phyloP scores from a whole-genome alignment of 2,888 invertebrate genomes.

The Julus scandinavius region DNA sequence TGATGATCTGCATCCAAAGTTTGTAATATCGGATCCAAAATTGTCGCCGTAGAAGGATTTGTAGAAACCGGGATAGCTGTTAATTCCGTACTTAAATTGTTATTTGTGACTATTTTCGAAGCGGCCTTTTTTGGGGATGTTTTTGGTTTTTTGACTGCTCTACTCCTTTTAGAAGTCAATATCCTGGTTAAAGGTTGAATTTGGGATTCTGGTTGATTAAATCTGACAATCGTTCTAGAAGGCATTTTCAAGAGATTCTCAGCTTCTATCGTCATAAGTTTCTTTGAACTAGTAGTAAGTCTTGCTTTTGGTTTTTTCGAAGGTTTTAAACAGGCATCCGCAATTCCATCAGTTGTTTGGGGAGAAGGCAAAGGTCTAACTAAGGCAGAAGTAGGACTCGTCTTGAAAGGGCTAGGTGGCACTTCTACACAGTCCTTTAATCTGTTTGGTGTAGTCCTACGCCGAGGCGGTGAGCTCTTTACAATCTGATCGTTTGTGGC shows the following conservation, averaged over 20 bases:
- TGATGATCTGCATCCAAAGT: background rate
- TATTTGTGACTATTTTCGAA: background rate
- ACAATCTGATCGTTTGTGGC: background rate
- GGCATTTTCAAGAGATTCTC: constrained; percentile 12
- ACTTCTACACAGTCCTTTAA: constrained; percentile 21
- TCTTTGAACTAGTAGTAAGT: background rate
- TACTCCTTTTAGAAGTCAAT: constrained; percentile 33
- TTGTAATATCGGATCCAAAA: background rate
- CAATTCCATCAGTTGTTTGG: too few species aligned
- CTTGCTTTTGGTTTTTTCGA: background rate
- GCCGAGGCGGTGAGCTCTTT: background rate
- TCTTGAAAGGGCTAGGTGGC: constrained; percentile 33
- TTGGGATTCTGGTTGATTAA: constrained; percentile 1
- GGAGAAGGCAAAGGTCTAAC: background rate
- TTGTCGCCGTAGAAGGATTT: background rate
- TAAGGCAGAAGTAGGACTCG: background rate
- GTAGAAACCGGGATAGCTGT: background rate
- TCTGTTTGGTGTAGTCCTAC: constrained; percentile 9
- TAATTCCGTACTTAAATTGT: background rate
- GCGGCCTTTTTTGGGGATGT: background rate
- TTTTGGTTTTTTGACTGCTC: background rate
- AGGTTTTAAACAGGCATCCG: background rate
- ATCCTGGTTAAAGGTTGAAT: constrained; percentile 25
- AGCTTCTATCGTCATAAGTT: background rate
- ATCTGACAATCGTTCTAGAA: background rate